Evolutionary conservation across 2,113 vertebrate genomes (phyloP), one percentile per base, ranked within the genome.

Genomic region (Eulemur macaco): DNA sequence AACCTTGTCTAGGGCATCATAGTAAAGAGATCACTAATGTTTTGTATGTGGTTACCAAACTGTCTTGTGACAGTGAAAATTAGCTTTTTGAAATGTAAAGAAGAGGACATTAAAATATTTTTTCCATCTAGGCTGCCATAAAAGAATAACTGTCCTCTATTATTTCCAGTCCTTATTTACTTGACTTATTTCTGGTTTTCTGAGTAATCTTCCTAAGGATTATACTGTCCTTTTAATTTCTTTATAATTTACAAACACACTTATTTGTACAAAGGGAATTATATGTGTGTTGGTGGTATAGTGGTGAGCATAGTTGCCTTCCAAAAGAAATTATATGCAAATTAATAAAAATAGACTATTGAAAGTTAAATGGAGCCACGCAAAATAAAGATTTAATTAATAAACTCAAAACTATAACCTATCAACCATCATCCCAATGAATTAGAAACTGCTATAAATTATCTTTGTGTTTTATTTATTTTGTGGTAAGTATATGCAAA

Each of bases 261-360:
- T 60, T 81, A 54, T 82, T 69, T 74, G 27, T 64, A 42, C 21
- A 69, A 91, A 93, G 2, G n/a, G 9, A 81, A 56, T 56, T 29
- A 29, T 29, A 63, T 63, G 27, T 0, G 4, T 25, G 3, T 98
- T 99, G 98, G 98, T 99, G 98, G 98, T 98, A 99, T 98, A 98
- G 98, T 98, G 98, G 98, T 99, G 97, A 99, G 98, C 98, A 99
- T 99, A 99, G 98, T 98, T 99, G 99, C 98, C 98, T 99, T 99
- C 98, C 98, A 98, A 98, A 89, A 4, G 58, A 25, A 29, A 95
- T 95, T 82, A 56, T 47, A 39, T 86, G 4, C 12, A 82, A 56
- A 31, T 7, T 18, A 52, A 81, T 63, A 92, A 97, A 95, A 91
- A 66, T 17, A 91, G 4, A 68, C 29, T 60, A 77, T 50, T 92